Base-by-base conservation (phyloP, 2,113 vertebrate species). In the Hydropotes inermis region DNA sequence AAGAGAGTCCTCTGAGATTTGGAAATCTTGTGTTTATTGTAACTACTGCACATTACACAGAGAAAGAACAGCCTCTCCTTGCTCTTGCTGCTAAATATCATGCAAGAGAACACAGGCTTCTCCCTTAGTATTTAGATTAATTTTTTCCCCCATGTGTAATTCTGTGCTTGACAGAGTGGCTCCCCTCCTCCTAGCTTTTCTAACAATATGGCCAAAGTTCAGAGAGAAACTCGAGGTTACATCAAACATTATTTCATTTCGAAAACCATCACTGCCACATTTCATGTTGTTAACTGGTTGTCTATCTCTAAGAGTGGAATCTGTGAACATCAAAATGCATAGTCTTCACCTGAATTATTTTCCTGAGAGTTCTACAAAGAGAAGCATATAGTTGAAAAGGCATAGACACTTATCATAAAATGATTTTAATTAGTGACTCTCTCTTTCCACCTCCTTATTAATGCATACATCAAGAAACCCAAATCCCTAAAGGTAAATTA, bases 1-100 rank as follows among this genome's bases (percentile, higher is more conserved):
- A 99, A 99, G 99, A 98, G 98, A 99, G 99, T 99, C 99, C 99
- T 99, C 99, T 99, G 99, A 99, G 99, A 99, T 99, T 99, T 99
- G 98, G 98, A 99, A 99, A 99, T 99, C 99, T 99, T 99, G 99
- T 99, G 99, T 99, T 99, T 99, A 99, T 99, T 99, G 98, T 99
- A 99, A 99, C 98, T 99, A 99, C 99, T 99, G 98, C 99, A 99
- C 98, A 99, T 99, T 99, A 99, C 98, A 99, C 98, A 99, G 99
- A 99, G 99, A 98, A 99, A 99, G 99, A 99, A 99, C 99, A 99
- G 98, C 99, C 98, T 99, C 98, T 99, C 96, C 97, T 98, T 98
- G 98, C 98, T 98, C 98, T 97, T 98, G 98, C 99, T 98, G 98
- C 98, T 99, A 99, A 99, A 98, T 99, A 99, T 98, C 99, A 98